Evolutionary conservation across 2,797 vertebrate species (phyloP).

Genomic region (Pseudomugil tenellus): DNA sequence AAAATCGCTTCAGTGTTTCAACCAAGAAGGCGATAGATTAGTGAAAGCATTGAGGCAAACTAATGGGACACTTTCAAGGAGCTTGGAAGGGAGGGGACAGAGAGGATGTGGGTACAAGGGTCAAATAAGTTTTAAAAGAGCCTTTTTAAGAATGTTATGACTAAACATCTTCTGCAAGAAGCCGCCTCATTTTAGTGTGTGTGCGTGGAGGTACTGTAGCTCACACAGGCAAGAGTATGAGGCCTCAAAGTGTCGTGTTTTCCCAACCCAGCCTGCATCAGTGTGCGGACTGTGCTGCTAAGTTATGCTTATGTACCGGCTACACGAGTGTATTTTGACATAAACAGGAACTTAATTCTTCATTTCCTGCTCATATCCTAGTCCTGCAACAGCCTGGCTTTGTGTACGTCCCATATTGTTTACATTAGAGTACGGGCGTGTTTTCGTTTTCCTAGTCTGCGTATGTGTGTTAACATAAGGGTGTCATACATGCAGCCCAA

Average conservation of each 20-base stretch:
- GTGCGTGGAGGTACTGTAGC: constrained; percentile 29
- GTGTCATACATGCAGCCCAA: constrained; percentile 10
- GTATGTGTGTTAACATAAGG: constrained; percentile 25
- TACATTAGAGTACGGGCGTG: constrained; percentile 40
- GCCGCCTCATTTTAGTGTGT: constrained; percentile 46
- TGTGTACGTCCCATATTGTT: constrained; percentile 59
- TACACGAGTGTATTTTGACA: constrained; percentile 55
- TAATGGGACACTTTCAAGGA: constrained; percentile 6
- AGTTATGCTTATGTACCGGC: constrained; percentile 33
- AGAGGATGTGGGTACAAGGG: constrained; percentile 56
- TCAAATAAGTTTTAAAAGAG: constrained; percentile 68
- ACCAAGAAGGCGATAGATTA: constrained; percentile 12
- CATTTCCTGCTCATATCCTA: constrained; percentile 77
- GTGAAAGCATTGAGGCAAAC: constrained; percentile 20
- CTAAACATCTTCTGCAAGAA: constrained; percentile 64
- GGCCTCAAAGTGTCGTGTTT: constrained; percentile 62
- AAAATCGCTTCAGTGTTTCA: constrained; percentile 47
- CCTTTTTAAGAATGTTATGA: constrained; percentile 58
- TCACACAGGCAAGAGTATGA: constrained; percentile 43
- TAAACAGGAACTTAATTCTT: constrained; percentile 78
- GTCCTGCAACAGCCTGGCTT: constrained; percentile 55
- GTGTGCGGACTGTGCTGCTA: constrained; percentile 54
- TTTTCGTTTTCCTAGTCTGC: constrained; percentile 38
- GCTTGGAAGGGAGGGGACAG: background rate
- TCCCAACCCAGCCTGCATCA: constrained; percentile 67